Base-by-base conservation (phyloP, 2,888 invertebrate species). In the Cerastoderma edule region DNA sequence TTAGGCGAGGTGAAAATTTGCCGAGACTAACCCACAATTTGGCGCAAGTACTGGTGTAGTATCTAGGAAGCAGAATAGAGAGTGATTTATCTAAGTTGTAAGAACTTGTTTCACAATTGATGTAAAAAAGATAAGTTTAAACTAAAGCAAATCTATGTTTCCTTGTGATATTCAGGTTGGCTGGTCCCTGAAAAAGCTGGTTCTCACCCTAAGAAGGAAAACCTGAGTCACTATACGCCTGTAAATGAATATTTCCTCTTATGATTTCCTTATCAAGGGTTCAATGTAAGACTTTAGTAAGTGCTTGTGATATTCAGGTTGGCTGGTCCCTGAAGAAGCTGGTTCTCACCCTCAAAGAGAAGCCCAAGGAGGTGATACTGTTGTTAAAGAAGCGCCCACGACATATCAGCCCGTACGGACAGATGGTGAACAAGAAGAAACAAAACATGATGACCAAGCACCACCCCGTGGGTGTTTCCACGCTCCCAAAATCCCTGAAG, bases 271-370 rank as follows among this genome's bases (percentile, higher is more conserved):
- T n/a, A n/a, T n/a, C n/a, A n/a, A n/a, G n/a, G n/a, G n/a, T n/a
- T n/a, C n/a, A n/a, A n/a, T n/a, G n/a, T n/a, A n/a, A n/a, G n/a
- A n/a, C n/a, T n/a, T n/a, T n/a, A n/a, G n/a, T n/a, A n/a, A n/a
- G n/a, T n/a, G n/a, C n/a, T n/a, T n/a, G n/a, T n/a, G n/a, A n/a
- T 63, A 48, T 48, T 16, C 33, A 95, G 95, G 95, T 97, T 78
- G 97, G 96, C 1, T 97, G 97, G 97, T 96, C 96, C 87, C 94
- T 95, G 70, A 95, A 96, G 89, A 96, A 96, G 83, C 94, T 96
- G 86, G 94, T 95, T 78, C 94, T 96, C 70, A 94, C 96, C 74
- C 87, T 94, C 83, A 95, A 95, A 86, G 96, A 96, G 89, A 96
- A 96, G 75, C 95, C 96, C 22, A 95, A 96, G n/a, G 96, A 97